Percentiles rank a stretch among this genome's conserved stretches.
Evolutionary conservation across 2,888 invertebrate genomes (phyloP).

Genomic region (Laothoe populi): DNA sequence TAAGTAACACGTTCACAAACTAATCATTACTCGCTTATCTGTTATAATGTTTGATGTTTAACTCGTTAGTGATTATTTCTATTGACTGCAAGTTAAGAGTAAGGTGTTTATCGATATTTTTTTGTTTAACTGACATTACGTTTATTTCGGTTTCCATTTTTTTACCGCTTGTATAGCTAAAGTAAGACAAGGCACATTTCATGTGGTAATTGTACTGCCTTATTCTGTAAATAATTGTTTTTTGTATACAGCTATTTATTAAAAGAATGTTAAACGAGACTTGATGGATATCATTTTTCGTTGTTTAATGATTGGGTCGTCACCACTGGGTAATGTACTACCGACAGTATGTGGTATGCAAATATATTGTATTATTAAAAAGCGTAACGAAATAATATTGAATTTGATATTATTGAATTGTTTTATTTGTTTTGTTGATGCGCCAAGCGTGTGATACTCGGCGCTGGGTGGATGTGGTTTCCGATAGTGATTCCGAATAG

Average conservation of each 20-base stretch:
- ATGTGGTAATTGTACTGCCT: conserved; percentile 83
- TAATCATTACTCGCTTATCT: conserved; percentile 77
- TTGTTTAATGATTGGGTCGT: conserved; percentile 84
- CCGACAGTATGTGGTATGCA: conserved; percentile 83
- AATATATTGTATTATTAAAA: conserved; percentile 85
- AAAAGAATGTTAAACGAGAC: conserved; percentile 81
- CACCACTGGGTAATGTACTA: conserved; percentile 83
- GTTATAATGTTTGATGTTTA: conserved; percentile 78
- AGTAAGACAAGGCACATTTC: conserved; percentile 79
- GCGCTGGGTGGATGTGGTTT: background rate
- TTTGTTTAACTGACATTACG: conserved; percentile 55
- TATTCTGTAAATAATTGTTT: conserved; percentile 84
- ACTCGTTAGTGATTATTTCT: conserved; percentile 78
- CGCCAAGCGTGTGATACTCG: conserved; percentile 37
- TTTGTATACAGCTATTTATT: conserved; percentile 86
- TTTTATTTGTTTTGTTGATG: conserved; percentile 59
- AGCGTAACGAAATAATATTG: conserved; percentile 85
- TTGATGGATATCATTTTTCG: conserved; percentile 82
- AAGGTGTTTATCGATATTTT: conserved; percentile 63
- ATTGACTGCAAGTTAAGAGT: conserved; percentile 50
- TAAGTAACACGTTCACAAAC: conserved; percentile 81
- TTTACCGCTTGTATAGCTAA: conserved; percentile 83
- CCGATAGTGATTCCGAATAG: background rate
- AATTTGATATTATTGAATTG: conserved; percentile 79
- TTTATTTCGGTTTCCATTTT: conserved; percentile 73